Conservation (phyloP, 1,140 invertebrate species). For the Chlorops oryzae region DNA sequence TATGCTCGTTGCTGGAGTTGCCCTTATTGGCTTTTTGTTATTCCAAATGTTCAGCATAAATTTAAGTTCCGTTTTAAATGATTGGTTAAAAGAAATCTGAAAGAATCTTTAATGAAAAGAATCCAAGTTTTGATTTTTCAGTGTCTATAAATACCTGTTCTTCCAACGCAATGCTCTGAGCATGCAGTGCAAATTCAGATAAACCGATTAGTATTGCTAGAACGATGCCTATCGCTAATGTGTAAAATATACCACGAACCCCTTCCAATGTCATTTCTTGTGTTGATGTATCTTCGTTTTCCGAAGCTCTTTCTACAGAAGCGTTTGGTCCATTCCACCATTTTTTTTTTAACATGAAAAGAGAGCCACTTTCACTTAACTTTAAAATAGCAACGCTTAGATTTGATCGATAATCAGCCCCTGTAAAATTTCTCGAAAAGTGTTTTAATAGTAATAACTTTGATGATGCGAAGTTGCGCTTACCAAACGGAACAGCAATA, state of each 20-base stretch:
- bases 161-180: conserved; percentile 67
- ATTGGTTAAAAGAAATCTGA: conserved; percentile 47
- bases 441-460: not conserved
- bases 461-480: not conserved
- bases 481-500: conserved; percentile 69
- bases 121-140: not conserved
- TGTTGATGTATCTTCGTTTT: conserved; percentile 10
- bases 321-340: conserved; percentile 68
- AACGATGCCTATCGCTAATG: conserved; percentile 64
- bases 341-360: conserved; percentile 65
- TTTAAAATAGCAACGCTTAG: conserved; percentile 65
- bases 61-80: conserved; percentile 30
- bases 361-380: conserved; percentile 66
- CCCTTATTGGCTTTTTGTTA: conserved; percentile 35
- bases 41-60: conserved; percentile 42
- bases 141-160: conserved; percentile 51
- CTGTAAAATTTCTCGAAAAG: conserved; percentile 44
- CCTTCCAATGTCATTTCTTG: conserved; percentile 67
- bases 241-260: conserved; percentile 87
- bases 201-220: conserved; percentile 61
- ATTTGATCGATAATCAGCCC: conserved; percentile 61
- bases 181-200: conserved; percentile 77
- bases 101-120: not conserved
- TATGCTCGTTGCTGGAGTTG: conserved; percentile 26
- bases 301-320: conserved; percentile 19